These are phyloP conservation scores for Motacilla alba DNA, from an alignment of 2,113 vertebrate genomes.

Conservation along the genomic window DNA sequence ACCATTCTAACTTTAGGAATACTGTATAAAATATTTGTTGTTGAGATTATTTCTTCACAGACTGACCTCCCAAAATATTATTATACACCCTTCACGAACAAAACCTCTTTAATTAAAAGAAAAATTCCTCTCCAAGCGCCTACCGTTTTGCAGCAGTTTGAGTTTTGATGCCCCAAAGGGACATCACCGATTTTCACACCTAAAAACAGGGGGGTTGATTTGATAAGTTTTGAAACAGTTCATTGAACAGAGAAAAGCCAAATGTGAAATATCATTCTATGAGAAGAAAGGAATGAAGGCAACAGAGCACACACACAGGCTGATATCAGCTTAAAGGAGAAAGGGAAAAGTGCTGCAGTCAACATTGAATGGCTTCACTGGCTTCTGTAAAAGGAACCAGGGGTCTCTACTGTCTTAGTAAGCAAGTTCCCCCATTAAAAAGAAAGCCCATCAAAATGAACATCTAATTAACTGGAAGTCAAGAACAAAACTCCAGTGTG, in stretches of 20 bases:
- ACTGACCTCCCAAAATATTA: neutral
- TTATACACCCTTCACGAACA: neutral
- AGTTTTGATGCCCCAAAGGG: neutral
- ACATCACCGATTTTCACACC: neutral
- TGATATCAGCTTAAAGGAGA: neutral
- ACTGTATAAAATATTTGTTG: neutral
- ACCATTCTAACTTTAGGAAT: neutral
- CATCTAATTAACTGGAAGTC: neutral
- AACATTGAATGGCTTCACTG: neutral
- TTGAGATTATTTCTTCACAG: neutral
- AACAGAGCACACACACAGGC: neutral
- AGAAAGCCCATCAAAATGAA: neutral
- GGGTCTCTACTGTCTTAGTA: neutral
- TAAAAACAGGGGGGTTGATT: neutral
- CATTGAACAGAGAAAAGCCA: neutral
- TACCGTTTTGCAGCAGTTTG: neutral
- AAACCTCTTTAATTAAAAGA: neutral
- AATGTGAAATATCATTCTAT: neutral
- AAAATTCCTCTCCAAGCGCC: neutral
- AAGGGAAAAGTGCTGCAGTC: neutral
- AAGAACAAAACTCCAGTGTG: rapidly evolving
- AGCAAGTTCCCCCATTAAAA: neutral
- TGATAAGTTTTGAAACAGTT: neutral
- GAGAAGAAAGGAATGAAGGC: neutral
- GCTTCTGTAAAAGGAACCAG: neutral